Evolutionary conservation across 2,113 vertebrate genomes (phyloP).

Genomic region (Hippolais icterina): DNA sequence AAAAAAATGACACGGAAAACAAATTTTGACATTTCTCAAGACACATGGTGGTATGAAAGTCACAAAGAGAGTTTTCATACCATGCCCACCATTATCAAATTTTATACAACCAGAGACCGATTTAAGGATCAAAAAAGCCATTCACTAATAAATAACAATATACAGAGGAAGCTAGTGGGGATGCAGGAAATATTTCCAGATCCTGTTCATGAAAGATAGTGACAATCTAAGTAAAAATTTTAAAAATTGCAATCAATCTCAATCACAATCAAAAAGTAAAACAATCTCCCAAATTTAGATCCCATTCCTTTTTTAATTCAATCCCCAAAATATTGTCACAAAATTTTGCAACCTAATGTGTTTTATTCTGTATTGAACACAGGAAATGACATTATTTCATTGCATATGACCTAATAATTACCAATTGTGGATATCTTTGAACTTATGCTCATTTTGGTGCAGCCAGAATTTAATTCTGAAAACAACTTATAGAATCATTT

Average conservation of each 20-base stretch:
- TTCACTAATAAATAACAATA: background rate
- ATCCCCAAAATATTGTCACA: background rate
- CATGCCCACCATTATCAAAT: background rate
- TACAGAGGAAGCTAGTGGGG: background rate
- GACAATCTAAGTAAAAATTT: background rate
- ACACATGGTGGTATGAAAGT: background rate
- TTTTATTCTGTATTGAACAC: background rate
- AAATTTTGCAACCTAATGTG: background rate
- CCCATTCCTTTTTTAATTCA: background rate
- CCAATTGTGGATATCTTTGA: background rate
- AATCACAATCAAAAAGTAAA: background rate
- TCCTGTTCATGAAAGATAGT: background rate
- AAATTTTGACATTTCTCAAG: background rate
- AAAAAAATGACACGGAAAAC: background rate
- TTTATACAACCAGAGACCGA: background rate
- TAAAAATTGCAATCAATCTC: background rate
- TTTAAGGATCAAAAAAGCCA: background rate
- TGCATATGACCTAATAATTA: background rate
- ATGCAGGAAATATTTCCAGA: background rate
- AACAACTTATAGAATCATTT: background rate
- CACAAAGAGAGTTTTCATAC: background rate
- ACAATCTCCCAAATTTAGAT: background rate
- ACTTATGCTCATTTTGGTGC: background rate
- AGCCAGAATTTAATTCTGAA: background rate
- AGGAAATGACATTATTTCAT: background rate